Evolutionary conservation across 2,113 vertebrate species (phyloP), one percentile per base, ranked within the genome.

Genomic region (Xenus cinereus): DNA sequence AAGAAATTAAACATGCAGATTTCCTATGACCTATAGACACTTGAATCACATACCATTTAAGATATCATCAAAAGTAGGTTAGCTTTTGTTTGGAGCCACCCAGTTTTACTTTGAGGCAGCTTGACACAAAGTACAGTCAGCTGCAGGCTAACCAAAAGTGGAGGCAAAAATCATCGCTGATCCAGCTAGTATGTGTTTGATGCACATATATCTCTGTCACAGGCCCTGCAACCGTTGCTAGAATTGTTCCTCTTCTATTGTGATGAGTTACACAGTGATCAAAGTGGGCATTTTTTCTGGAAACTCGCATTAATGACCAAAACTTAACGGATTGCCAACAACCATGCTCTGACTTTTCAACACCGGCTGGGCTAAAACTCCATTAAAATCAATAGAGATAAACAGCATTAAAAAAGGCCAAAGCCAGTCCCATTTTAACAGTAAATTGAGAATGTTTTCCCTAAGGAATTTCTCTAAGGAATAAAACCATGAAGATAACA

Each of bases 151-250:
- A 41, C 27, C 1, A 2, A 33, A 17, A n/a, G 12, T 6, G 5
- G 24, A 74, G 24, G 33, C 9, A 59, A 62, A 94, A 80, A 21
- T 26, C 27, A n/a, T 53, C 50, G 32, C 66, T 30, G 50, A 43
- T 37, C 37, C 2, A 86, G 22, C 17, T 39, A 8, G 16, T 35
- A 14, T 0, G 0, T 22, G 14, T 64, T 87, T 51, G 59, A 56
- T 85, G 32, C 14, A 50, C 32, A 18, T 23, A 1, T 6, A 8
- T 16, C n/a, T 66, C 68, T 75, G 33, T 30, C 32, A 63, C 18
- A 75, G 24, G 17, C 37, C 28, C 54, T 90, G 54, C 28, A 67
- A 37, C 80, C 1, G 1, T 14, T 73, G 7, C 39, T 39, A 12
- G 63, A n/a, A 16, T 10, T 86, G 32, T 46, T 82, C 19, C n/a